A percentile compares a stretch with the other conserved stretches of the same genome.
Conservation (phyloP, 1,140 invertebrate species). For the Zaprionus kolodkinae region DNA sequence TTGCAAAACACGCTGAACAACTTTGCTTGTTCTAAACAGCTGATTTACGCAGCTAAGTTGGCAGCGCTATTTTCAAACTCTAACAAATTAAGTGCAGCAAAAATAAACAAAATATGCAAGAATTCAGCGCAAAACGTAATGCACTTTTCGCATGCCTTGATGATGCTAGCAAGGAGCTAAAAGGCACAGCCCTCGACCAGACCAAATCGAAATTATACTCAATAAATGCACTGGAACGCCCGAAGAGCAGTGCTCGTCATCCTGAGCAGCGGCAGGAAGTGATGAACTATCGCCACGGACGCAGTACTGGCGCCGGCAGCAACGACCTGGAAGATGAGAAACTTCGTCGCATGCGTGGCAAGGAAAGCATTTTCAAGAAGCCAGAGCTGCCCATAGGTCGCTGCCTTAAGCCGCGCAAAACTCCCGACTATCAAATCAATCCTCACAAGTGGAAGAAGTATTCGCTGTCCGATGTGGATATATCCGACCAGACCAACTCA, state of each 20-base stretch:
- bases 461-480: slow-evolving; percentile 90
- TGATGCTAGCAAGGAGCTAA: slow-evolving; percentile 85
- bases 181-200: slow-evolving; percentile 85
- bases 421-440: slow-evolving; percentile 89
- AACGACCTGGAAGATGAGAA: slow-evolving; percentile 44
- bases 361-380: slow-evolving; percentile 91
- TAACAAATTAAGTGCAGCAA: slow-evolving; percentile 10
- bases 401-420: slow-evolving; percentile 85
- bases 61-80: slow-evolving; percentile 20
- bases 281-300: slow-evolving; percentile 65
- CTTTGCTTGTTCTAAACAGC: slow-evolving; percentile 37
- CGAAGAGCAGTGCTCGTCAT: slow-evolving; percentile 12
- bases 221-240: slow-evolving; percentile 63
- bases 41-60: slow-evolving; percentile 34
- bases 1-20: not conserved
- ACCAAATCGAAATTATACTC: slow-evolving; percentile 51
- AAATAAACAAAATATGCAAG: slow-evolving; percentile 67
- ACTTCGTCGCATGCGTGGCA: slow-evolving; percentile 87
- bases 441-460: slow-evolving; percentile 92
- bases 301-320: slow-evolving; percentile 36
- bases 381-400: slow-evolving; percentile 87
- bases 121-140: slow-evolving; percentile 85
- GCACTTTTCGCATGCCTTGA: slow-evolving; percentile 85
- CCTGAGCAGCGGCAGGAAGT: slow-evolving; percentile 27
- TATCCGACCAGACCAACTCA: slow-evolving; percentile 90